Evolutionary conservation across 1,140 invertebrate species (phyloP), one percentile per base, ranked within the genome.

Genomic region (Listronotus oregonensis): DNA sequence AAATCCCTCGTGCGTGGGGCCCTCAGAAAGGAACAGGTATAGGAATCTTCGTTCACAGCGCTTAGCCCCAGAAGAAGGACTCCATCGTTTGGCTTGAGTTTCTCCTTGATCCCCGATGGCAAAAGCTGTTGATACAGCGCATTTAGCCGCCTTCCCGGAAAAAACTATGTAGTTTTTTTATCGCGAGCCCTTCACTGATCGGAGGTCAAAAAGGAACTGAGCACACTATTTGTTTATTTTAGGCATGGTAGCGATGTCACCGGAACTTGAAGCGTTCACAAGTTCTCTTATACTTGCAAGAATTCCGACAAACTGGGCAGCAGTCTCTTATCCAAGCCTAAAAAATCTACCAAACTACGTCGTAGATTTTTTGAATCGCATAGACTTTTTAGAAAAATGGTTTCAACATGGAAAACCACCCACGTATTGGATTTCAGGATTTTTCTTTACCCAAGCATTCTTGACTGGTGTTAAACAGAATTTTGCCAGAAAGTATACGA

Each of bases 371-470:
- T 77, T 94, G 6, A 87, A 90, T 58, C 82, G 95, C 62, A 80
- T 97, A 1, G 79, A 85, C 68, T 95, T 88, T 80, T 85, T 90
- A 32, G 79, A 90, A 75, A 81, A 85, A 32, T 97, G 95, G 95
- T 65, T 87, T 69, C 78, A 86, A 17, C 71, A 89, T 42, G 91
- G 91, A 3, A 93, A 93, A 77, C 93, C 94, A 3, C 60, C 82
- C 0, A 87, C 86, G 0, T 96, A 94, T 80, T 98, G 95, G 96
- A 83, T 98, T 5, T 94, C 94, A 0, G 95, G 94, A 9, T 96
- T 98, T 78, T 97, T 92, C 74, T 97, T 97, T 76, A 94, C 93
- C 0, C 94, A 97, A 80, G 93, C 93, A 0, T 97, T 98, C 78
- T 81, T 98, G 12, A 97, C 95, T 8, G 95, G 91, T 3, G 91